Base-by-base conservation (phyloP, 2,888 invertebrate species). In the Euzophera pinguis region DNA sequence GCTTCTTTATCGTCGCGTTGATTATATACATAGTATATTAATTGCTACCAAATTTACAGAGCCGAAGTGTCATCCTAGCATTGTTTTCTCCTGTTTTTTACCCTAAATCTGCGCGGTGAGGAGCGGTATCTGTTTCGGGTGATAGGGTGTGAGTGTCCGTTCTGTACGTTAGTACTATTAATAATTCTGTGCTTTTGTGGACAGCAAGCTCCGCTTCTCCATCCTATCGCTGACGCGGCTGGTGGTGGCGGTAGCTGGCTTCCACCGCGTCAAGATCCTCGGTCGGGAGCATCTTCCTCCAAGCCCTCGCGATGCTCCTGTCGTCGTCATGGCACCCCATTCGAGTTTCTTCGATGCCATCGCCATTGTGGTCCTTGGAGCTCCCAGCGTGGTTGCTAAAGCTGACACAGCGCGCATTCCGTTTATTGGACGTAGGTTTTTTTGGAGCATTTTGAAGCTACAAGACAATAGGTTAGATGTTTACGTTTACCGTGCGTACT, bases 341-440 rank as follows among this genome's bases (percentile, higher is more conserved):
- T 97, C 98, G 37, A 94, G 95, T 54, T 97, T 95, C 92, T 95
- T 96, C 86, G 98, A 98, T 85, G 95, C 96, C 56, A 92, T 98
- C 60, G 93, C 95, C 65, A 95, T 97, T 69, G 94, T 96, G 55
- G 92, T 93, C 73, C 92, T 96, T 62, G 95, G 94, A n/a, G 95
- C 96, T 48, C 96, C 97, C 22, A 95, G 96, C 68, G 95, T 97
- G 75, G 97, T 98, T 64, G 97, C 97, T 58, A 97, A 97, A 80
- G 95, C 94, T 14, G 97, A 96, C 76, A 95, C 96, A 22, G 93
- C 94, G 50, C 90, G 92, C 57, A 93, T 97, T 68, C 97, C 97
- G 54, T 91, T 98, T 71, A 94, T 98, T 83, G 98, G 98, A 94
- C 96, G 98, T 98, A 95, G 81, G 95, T 88, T 54, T 14, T 42